Evolutionary conservation across 2,113 vertebrate species (phyloP).

Genomic region (Epinephelus fuscoguttatus): DNA sequence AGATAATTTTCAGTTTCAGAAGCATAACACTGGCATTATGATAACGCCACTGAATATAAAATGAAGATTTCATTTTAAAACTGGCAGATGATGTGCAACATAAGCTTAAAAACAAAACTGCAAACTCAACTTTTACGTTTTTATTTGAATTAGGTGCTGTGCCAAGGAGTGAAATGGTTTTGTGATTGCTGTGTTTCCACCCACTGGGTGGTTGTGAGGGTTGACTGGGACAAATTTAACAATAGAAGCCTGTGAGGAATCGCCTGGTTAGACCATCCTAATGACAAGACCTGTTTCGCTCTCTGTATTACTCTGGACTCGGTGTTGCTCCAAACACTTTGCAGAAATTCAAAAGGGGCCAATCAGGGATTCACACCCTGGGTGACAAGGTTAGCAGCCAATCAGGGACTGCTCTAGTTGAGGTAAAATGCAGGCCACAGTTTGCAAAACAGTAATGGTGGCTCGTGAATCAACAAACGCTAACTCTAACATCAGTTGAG

Average conservation of each 20-base stretch:
- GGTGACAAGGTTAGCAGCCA: too few species aligned
- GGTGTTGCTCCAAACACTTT: too few species aligned
- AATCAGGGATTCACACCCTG: too few species aligned
- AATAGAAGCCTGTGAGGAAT: background rate
- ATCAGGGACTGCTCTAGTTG: too few species aligned
- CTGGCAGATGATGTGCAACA: background rate
- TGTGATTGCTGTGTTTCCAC: background rate
- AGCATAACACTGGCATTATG: background rate
- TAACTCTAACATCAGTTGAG: too few species aligned
- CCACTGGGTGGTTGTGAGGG: background rate
- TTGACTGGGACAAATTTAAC: background rate
- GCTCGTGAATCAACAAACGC: too few species aligned
- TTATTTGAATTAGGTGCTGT: background rate
- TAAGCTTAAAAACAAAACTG: background rate
- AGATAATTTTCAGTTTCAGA: background rate
- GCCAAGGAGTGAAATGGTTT: background rate
- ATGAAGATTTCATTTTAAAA: background rate
- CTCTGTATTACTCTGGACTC: too few species aligned
- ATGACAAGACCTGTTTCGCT: too few species aligned
- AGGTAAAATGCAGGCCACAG: too few species aligned
- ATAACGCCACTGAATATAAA: background rate
- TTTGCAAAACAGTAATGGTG: too few species aligned
- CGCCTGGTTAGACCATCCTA: background rate
- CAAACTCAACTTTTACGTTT: background rate
- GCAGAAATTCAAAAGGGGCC: too few species aligned